Evolutionary conservation across 2,888 invertebrate genomes (phyloP), one percentile per base, ranked within the genome.

Genomic region (Nipponacmea schrenckii): DNA sequence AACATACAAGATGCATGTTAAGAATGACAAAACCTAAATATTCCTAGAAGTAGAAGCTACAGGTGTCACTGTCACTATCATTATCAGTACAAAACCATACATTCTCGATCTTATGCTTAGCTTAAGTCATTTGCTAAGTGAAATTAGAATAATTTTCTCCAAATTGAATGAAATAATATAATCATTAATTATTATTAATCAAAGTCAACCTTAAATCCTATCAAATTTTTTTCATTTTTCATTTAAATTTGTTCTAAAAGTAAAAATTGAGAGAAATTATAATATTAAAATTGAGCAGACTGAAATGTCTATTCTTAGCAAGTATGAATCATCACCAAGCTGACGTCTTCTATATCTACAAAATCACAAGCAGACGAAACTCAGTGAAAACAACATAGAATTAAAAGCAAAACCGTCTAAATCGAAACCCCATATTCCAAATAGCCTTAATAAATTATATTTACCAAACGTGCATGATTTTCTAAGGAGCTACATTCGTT

Each of bases 211-310:
- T 39, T 8, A 39, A 39, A 39, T 39, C 10, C 39, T 5, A 5
- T 10, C 12, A 64, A n/a, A 26, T 39, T 15, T 27, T 26, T 31
- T 2, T 31, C 27, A 64, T 26, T 27, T 24, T 56, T 56, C 56
- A 56, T 56, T 56, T 56, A 56, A 56, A 56, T 56, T 56, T 56
- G 24, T 24, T 20, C 10, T 20, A 56, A 56, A 24, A 56, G 20
- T 56, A 14, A 56, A 56, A 56, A 56, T 56, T 56, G 56, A 24
- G 56, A 56, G 39, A 56, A 56, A 56, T 56, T 56, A 56, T 56
- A 56, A 56, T 56, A 56, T 56, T 56, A 56, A 56, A 56, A 56
- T 56, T 56, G 20, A 24, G 56, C 56, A 24, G 56, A 10, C 56
- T 56, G 20, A 20, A 24, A 20, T 56, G 24, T 56, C 56, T 56